These are phyloP conservation scores for Monopterus albus DNA, from an alignment of 2,113 vertebrate species.

Conservation along the genomic window DNA sequence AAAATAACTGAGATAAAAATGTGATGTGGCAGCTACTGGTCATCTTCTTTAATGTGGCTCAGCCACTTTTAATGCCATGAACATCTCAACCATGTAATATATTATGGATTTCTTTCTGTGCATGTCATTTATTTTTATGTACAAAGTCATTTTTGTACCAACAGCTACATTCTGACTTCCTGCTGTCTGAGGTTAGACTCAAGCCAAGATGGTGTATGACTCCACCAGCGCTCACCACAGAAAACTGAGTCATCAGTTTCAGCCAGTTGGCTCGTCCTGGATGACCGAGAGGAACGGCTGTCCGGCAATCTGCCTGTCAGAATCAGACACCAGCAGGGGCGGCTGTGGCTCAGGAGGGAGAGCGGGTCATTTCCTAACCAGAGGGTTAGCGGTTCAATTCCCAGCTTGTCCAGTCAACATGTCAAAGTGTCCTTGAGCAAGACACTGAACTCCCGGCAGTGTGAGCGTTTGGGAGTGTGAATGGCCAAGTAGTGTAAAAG, in stretches of 20 bases:
- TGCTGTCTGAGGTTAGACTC: slow-evolving; percentile 22
- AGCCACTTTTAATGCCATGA: slow-evolving; percentile 14
- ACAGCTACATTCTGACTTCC: too few relatives aligned
- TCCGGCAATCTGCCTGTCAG: slow-evolving; percentile 43
- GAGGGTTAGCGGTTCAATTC: too few relatives aligned
- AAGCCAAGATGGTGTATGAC: slow-evolving; percentile 21
- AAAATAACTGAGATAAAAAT: slow-evolving; percentile 39
- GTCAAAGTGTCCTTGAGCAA: too few relatives aligned
- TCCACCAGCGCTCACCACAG: slow-evolving; percentile 29
- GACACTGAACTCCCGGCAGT: too few relatives aligned
- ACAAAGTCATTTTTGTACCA: too few relatives aligned
- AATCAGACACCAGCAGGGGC: slow-evolving; percentile 57
- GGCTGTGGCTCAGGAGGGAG: too few relatives aligned
- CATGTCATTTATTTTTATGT: too few relatives aligned
- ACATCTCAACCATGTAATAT: slow-evolving; percentile 19
- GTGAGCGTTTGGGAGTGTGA: too few relatives aligned
- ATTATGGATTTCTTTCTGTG: slow-evolving; percentile 37
- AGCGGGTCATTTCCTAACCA: too few relatives aligned
- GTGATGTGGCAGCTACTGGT: slow-evolving; percentile 24
- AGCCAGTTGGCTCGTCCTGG: slow-evolving; percentile 41
- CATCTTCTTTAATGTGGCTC: slow-evolving; percentile 43
- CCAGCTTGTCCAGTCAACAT: too few relatives aligned
- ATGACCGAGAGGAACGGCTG: slow-evolving; percentile 25
- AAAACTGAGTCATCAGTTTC: slow-evolving; percentile 67
- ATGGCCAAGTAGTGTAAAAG: too few relatives aligned